Evolutionary conservation across 1,140 invertebrate genomes (phyloP).

Genomic region (Patella vulgata): DNA sequence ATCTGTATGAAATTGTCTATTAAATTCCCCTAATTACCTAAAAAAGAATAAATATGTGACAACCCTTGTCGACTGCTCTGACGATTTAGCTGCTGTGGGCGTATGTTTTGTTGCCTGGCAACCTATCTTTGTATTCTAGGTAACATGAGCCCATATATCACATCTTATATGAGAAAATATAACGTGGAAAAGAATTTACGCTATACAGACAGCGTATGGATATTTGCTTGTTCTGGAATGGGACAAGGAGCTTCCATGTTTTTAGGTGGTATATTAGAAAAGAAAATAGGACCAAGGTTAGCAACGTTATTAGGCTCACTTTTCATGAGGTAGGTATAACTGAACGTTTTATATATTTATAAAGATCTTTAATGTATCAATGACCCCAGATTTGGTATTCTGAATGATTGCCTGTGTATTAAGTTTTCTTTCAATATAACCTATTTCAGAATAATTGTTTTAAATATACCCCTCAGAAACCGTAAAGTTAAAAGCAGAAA

Average conservation of each 20-base stretch:
- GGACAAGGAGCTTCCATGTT: slow-evolving; percentile 64
- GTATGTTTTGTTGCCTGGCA: no score
- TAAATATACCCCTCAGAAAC: no score
- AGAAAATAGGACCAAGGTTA: slow-evolving; percentile 53
- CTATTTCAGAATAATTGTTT: no score
- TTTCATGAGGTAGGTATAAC: slow-evolving; percentile 43
- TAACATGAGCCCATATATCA: slow-evolving; percentile 68
- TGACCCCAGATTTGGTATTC: no score
- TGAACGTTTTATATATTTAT: background rate
- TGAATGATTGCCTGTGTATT: no score
- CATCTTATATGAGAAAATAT: slow-evolving; percentile 63
- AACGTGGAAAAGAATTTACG: slow-evolving; percentile 38
- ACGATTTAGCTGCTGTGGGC: no score
- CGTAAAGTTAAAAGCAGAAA: no score
- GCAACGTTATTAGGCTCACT: slow-evolving; percentile 54
- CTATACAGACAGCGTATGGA: slow-evolving; percentile 64
- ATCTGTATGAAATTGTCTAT: no score
- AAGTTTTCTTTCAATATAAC: background rate
- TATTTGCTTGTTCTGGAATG: slow-evolving; percentile 54
- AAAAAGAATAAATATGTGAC: no score
- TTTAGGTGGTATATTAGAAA: slow-evolving; percentile 59
- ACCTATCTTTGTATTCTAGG: no score
- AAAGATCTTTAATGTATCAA: background rate
- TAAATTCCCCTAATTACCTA: no score
- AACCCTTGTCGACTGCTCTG: no score